phyloP scores from a whole-genome alignment of 1,140 invertebrate genomes.

The Drepana arcuata region DNA sequence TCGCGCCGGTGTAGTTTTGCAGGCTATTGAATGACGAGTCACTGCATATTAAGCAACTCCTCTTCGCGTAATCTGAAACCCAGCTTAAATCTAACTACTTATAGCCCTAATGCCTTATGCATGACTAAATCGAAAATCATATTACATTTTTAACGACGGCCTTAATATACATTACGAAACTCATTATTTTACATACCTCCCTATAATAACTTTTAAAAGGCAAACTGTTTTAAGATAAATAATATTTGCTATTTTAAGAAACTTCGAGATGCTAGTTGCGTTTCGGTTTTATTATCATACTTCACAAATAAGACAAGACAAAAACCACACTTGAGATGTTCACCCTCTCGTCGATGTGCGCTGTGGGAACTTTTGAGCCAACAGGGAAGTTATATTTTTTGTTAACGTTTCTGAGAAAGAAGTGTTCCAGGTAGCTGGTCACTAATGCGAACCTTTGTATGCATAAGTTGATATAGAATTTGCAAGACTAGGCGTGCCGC shows the following conservation, averaged over 20 bases:
- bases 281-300: conserved; percentile 42
- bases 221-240: no score
- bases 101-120: conserved; percentile 45
- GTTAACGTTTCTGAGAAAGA: conserved; percentile 41
- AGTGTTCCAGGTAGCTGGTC: conserved; percentile 43
- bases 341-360: conserved; percentile 37
- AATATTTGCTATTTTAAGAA: conserved; percentile 3
- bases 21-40: conserved; percentile 62
- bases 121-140: conserved; percentile 19
- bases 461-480: conserved; percentile 1
- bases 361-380: conserved; percentile 54
- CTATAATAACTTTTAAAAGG: no score
- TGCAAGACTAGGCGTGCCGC: no score
- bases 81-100: conserved; percentile 55
- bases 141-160: conserved; percentile 3
- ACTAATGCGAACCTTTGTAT: conserved; percentile 29
- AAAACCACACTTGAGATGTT: conserved; percentile 59
- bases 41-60: conserved; percentile 57
- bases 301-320: conserved; percentile 49
- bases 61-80: conserved; percentile 50
- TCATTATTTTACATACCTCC: no score
- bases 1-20: conserved; percentile 56
- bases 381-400: conserved; percentile 43
- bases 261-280: conserved; percentile 17
- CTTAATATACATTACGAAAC: conserved; percentile 3